A percentile compares a stretch with the other conserved stretches of the same genome.
These are phyloP conservation scores for Patella pellucida DNA, from an alignment of 2,888 invertebrate species.

Conservation along the genomic window DNA sequence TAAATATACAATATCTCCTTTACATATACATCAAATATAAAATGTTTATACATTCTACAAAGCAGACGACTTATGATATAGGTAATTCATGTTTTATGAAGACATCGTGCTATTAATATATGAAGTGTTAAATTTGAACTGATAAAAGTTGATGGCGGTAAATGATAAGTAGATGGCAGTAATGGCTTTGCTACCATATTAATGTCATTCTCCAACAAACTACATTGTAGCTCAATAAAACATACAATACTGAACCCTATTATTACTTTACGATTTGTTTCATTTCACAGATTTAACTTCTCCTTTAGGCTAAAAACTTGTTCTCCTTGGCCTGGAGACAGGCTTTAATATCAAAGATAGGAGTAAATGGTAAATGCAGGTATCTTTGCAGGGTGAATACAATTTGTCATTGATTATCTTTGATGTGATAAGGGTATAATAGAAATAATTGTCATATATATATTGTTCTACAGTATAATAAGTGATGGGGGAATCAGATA, in stretches of 20 bases:
- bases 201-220: not conserved
- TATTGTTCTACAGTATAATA: no score
- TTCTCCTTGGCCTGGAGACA: not conserved
- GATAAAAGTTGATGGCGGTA: not conserved
- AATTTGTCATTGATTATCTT: slow-evolving; percentile 10
- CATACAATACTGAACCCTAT: no score
- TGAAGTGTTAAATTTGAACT: not conserved
- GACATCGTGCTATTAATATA: no score
- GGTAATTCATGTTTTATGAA: no score
- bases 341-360: not conserved
- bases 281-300: not conserved
- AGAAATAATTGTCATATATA: not conserved
- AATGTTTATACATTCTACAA: no score
- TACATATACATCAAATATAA: no score
- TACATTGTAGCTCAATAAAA: no score
- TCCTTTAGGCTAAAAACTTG: not conserved
- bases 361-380: not conserved
- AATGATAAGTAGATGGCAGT: not conserved
- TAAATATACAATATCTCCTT: no score
- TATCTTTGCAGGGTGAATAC: not conserved
- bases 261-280: no score
- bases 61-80: no score
- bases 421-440: slow-evolving; percentile 10
- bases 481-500: no score
- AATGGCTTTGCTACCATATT: slow-evolving; percentile 2